Conservation (phyloP, 2,113 vertebrate genomes). For the Pitta sordida region DNA sequence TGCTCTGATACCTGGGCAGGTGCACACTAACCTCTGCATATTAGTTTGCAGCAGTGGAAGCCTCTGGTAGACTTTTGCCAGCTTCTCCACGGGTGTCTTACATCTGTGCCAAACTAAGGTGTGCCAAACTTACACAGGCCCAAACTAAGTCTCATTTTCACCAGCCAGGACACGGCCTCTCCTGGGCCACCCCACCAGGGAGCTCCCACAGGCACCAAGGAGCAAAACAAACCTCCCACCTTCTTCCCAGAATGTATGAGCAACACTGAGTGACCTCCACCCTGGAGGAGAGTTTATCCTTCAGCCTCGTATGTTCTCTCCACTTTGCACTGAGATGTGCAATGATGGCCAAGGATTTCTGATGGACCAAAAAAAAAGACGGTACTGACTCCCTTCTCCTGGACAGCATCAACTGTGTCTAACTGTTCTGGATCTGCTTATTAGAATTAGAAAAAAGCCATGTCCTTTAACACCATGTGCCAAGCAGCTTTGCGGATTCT, state of each 20-base stretch:
- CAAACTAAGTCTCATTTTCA: not conserved
- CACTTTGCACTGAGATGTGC: not conserved
- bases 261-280: accelerated
- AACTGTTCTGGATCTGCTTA: not conserved
- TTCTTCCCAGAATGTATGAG: not conserved
- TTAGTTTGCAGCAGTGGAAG: not conserved
- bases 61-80: not conserved
- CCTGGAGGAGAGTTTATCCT: not conserved
- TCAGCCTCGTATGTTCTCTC: not conserved
- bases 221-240: not conserved
- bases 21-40: accelerated
- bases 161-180: not conserved
- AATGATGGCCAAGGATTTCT: not conserved
- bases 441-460: not conserved
- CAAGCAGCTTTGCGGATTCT: not conserved
- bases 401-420: not conserved
- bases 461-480: not conserved
- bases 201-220: accelerated
- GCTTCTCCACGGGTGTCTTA: not conserved
- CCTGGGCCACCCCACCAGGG: accelerated
- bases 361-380: not conserved
- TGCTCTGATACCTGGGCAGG: not conserved
- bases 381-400: not conserved
- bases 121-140: not conserved
- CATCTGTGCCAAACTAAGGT: too few species aligned